Conservation (phyloP, 2,888 invertebrate genomes). For the Choreutis nemorana region DNA sequence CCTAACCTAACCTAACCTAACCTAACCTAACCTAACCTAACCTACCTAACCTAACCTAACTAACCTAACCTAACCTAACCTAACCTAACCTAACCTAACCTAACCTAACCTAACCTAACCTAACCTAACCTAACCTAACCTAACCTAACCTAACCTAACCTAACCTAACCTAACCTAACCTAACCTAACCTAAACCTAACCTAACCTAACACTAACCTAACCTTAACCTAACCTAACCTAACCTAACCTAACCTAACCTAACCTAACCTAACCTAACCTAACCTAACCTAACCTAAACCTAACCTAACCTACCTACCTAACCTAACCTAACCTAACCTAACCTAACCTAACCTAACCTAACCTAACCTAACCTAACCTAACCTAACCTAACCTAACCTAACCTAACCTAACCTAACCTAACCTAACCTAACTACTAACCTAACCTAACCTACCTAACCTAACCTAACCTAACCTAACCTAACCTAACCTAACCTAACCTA, state of each 20-base stretch:
- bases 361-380: constrained; percentile 12
- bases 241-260: constrained; percentile 2
- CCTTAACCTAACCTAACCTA: constrained; percentile 1
- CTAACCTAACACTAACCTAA: constrained; percentile 2
- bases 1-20: constrained; percentile 3
- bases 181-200: constrained; percentile 2
- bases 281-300: no score
- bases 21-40: constrained; percentile 2
- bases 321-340: constrained; percentile 9
- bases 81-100: constrained; percentile 2
- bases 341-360: constrained; percentile 10
- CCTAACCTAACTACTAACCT: constrained; percentile 4
- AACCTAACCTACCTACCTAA: constrained; percentile 8
- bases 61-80: constrained; percentile 1
- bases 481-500: constrained; percentile 9
- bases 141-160: constrained; percentile 1
- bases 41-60: background rate
- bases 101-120: constrained; percentile 2
- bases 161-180: constrained; percentile 2
- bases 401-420: constrained; percentile 5
- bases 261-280: constrained; percentile 1
- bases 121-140: no score
- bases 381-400: constrained; percentile 9
- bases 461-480: constrained; percentile 8
- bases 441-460: constrained; percentile 6